Evolutionary conservation across 2,113 vertebrate species (phyloP).

Genomic region (Macaca mulatta): DNA sequence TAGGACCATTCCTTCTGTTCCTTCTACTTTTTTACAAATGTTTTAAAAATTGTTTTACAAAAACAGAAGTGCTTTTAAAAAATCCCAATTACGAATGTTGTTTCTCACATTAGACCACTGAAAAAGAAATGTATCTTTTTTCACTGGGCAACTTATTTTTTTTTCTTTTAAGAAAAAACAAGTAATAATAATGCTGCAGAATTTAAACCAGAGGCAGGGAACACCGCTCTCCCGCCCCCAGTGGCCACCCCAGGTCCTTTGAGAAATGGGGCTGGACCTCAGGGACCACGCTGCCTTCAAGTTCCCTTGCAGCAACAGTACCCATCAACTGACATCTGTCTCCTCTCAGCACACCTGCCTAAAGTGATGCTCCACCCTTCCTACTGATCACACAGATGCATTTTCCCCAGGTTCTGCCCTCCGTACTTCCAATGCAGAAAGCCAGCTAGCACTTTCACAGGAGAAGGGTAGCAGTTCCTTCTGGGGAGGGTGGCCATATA

Average conservation of each 20-base stretch:
- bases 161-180: not conserved
- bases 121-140: constrained; percentile 5
- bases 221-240: not conserved
- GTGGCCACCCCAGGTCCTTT: too few relatives aligned
- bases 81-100: not conserved
- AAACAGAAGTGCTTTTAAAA: not conserved
- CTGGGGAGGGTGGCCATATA: not conserved
- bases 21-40: not conserved
- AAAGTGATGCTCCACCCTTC: not conserved
- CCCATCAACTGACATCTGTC: not conserved
- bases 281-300: too few relatives aligned
- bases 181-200: not conserved
- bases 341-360: not conserved
- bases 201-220: not conserved
- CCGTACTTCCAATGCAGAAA: not conserved
- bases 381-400: not conserved
- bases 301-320: not conserved
- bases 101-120: not conserved
- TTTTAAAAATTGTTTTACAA: not conserved
- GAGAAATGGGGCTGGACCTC: not conserved
- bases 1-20: not conserved
- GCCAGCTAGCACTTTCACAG: not conserved
- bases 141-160: not conserved
- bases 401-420: not conserved
- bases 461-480: not conserved